A percentile compares a stretch with the other conserved stretches of the same genome.
phyloP scores from a whole-genome alignment of 2,797 vertebrate genomes.

The Spheniscus humboldti region DNA sequence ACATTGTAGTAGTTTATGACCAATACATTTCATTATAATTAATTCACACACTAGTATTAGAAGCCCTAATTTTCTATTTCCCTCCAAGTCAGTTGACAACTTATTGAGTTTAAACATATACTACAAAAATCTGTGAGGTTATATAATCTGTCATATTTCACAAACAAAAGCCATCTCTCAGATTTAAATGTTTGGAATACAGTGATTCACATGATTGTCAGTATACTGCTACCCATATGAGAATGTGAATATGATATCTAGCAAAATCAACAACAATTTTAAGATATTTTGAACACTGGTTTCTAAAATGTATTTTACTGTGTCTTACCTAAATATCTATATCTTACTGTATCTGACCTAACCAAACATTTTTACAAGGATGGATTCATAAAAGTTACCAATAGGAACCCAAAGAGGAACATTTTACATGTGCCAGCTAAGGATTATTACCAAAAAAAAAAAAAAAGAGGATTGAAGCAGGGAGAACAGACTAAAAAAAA shows the following conservation, averaged over 20 bases:
- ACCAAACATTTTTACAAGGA: background rate
- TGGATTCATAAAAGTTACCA: background rate
- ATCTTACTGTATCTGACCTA: background rate
- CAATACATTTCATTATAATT: background rate
- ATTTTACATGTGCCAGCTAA: background rate
- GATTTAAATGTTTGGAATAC: background rate
- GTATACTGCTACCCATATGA: background rate
- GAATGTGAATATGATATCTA: background rate
- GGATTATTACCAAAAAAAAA: background rate
- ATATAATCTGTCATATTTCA: background rate
- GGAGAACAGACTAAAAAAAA: background rate
- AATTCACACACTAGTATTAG: background rate
- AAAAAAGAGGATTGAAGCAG: background rate
- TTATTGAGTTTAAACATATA: background rate
- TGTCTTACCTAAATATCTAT: background rate
- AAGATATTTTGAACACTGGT: background rate
- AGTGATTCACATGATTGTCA: background rate
- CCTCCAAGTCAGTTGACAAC: background rate
- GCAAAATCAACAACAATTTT: background rate
- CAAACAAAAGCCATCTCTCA: background rate
- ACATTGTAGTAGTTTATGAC: background rate
- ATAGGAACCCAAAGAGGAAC: background rate
- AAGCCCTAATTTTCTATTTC: background rate
- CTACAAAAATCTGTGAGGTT: background rate
- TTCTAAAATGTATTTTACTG: background rate